A percentile compares a stretch with the other conserved stretches of the same genome.
Conservation (phyloP, 2,888 invertebrate genomes). For the Liopterus haemorrhoidalis region DNA sequence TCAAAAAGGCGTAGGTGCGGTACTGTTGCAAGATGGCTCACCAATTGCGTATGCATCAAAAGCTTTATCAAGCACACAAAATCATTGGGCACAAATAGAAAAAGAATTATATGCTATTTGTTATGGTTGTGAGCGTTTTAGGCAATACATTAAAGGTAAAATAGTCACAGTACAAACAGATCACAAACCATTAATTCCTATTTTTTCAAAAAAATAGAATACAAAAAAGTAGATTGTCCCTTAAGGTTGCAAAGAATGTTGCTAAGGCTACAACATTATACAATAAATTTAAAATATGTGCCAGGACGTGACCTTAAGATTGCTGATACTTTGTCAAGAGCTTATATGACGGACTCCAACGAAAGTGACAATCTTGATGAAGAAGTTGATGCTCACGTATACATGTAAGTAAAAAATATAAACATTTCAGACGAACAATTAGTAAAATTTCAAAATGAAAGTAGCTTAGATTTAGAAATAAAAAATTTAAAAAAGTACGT, state of each 20-base stretch:
- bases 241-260: slow-evolving; percentile 34
- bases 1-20: slow-evolving; percentile 27
- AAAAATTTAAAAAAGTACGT: slow-evolving; percentile 28
- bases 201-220: slow-evolving; percentile 31
- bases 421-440: too few species aligned
- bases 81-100: slow-evolving; percentile 32
- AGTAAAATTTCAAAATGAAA: slow-evolving; percentile 5
- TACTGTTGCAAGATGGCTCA: slow-evolving; percentile 31
- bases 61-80: slow-evolving; percentile 28
- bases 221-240: slow-evolving; percentile 22
- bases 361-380: slow-evolving; percentile 17
- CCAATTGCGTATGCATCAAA: slow-evolving; percentile 35
- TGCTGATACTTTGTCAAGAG: slow-evolving; percentile 28
- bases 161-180: slow-evolving; percentile 31
- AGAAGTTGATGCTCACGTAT: slow-evolving; percentile 25
- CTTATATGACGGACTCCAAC: slow-evolving; percentile 22
- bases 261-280: slow-evolving; percentile 31
- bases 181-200: slow-evolving; percentile 33
- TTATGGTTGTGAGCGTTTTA: slow-evolving; percentile 29
- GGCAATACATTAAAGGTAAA: slow-evolving; percentile 30
- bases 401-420: slow-evolving; percentile 19
- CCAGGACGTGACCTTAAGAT: slow-evolving; percentile 33
- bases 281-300: slow-evolving; percentile 29
- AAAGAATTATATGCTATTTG: slow-evolving; percentile 32
- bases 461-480: slow-evolving; percentile 28